Evolutionary conservation across 2,888 invertebrate genomes (phyloP).

Genomic region (Cistogaster globosa): DNA sequence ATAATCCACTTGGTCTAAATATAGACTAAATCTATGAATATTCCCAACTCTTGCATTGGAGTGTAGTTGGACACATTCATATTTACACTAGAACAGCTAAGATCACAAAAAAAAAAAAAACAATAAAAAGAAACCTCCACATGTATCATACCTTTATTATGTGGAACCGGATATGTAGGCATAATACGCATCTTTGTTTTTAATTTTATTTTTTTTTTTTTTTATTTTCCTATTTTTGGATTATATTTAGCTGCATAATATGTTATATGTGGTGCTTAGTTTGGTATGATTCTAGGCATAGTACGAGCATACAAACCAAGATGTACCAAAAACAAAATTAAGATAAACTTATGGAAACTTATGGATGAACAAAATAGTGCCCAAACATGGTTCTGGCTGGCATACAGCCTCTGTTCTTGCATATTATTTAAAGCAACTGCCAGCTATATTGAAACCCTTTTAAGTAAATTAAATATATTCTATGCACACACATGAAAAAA

Average conservation of each 20-base stretch:
- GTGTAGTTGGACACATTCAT: constrained; percentile 27
- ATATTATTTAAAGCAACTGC: constrained; percentile 69
- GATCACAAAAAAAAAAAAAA: neutral
- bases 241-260: constrained; percentile 13
- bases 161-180: constrained; percentile 80
- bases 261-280: constrained; percentile 3
- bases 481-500: neutral
- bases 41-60: constrained; percentile 63
- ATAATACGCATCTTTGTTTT: constrained; percentile 75
- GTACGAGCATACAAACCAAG: constrained; percentile 30
- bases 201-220: constrained; percentile 26
- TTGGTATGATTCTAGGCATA: constrained; percentile 36
- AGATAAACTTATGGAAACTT: constrained; percentile 10
- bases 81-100: constrained; percentile 28
- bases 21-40: constrained; percentile 69
- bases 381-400: constrained; percentile 62
- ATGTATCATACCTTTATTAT: constrained; percentile 71
- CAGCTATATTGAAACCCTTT: constrained; percentile 63
- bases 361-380: constrained; percentile 50
- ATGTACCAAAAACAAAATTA: neutral
- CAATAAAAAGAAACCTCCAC: constrained; percentile 13
- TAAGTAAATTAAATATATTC: constrained; percentile 48
- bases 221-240: neutral
- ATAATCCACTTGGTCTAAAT: constrained; percentile 68
- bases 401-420: constrained; percentile 66